These are phyloP conservation scores for Oncopodura yosiiana DNA, from an alignment of 1,140 invertebrate genomes.

Conservation along the genomic window DNA sequence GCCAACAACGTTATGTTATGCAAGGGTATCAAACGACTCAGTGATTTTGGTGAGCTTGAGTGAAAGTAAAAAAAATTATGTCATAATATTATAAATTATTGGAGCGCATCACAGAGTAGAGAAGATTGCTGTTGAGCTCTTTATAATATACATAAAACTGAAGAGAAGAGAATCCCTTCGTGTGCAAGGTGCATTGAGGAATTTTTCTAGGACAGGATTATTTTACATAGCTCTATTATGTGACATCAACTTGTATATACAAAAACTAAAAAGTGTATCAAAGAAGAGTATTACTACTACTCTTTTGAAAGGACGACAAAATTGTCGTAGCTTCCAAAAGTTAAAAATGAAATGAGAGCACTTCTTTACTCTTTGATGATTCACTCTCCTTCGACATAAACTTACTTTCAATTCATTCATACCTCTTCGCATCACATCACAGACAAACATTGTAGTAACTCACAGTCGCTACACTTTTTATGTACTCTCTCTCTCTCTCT, in stretches of 20 bases:
- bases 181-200: slow-evolving; percentile 2
- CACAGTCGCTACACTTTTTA: neutral
- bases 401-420: slow-evolving; percentile 10
- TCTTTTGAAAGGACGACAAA: neutral
- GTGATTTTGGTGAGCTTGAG: slow-evolving; percentile 31
- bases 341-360: neutral
- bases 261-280: no score
- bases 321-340: neutral
- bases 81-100: slow-evolving; percentile 28
- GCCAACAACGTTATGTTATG: no score
- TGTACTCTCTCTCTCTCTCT: neutral
- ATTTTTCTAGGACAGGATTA: slow-evolving; percentile 2
- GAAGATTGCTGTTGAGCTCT: slow-evolving; percentile 4
- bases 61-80: slow-evolving; percentile 30
- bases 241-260: neutral
- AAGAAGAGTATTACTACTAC: neutral
- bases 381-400: neutral
- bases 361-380: slow-evolving; percentile 7
- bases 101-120: slow-evolving; percentile 19
- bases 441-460: neutral
- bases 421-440: slow-evolving; percentile 15
- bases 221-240: neutral
- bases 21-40: slow-evolving; percentile 15
- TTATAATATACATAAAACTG: neutral
- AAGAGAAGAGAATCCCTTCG: slow-evolving; percentile 5